Percentiles rank a stretch among this genome's conserved stretches.
Evolutionary conservation across 2,888 invertebrate genomes (phyloP).

Genomic region (Drosophila stalkeri): DNA sequence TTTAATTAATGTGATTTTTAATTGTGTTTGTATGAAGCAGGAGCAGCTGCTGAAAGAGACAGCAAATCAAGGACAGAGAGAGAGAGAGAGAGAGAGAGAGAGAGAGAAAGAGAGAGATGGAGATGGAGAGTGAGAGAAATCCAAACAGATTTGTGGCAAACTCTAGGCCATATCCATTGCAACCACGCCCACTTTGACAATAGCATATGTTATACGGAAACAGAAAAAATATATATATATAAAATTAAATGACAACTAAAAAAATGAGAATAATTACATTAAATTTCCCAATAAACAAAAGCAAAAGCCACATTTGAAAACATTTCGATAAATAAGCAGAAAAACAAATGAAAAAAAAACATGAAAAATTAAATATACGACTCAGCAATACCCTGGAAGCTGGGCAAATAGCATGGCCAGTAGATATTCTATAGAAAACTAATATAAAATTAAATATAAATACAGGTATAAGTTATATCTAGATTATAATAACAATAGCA

Average conservation of each 20-base stretch:
- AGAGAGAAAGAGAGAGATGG: background rate
- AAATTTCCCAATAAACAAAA: constrained; percentile 40
- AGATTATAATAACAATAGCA: too few relatives aligned
- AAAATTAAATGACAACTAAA: background rate
- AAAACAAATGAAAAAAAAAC: constrained; percentile 15
- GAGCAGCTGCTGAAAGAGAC: constrained; percentile 1
- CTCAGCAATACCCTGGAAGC: background rate
- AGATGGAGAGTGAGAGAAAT: too few relatives aligned
- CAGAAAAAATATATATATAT: background rate
- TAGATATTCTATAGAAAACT: too few relatives aligned
- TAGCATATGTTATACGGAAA: constrained; percentile 2
- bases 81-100: too few relatives aligned
- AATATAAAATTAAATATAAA: too few relatives aligned
- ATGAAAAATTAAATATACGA: background rate
- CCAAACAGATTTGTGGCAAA: constrained; percentile 10
- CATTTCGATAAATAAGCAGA: constrained; percentile 56
- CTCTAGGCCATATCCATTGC: background rate
- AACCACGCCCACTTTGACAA: constrained; percentile 3
- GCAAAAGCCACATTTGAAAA: constrained; percentile 40
- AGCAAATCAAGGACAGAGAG: background rate
- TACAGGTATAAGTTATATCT: too few relatives aligned
- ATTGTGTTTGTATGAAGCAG: constrained; percentile 62
- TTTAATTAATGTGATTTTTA: constrained; percentile 81
- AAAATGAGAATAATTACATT: constrained; percentile 53
- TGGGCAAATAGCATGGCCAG: background rate